Conservation (phyloP, 2,113 vertebrate species). For the Halichoerus grypus region DNA sequence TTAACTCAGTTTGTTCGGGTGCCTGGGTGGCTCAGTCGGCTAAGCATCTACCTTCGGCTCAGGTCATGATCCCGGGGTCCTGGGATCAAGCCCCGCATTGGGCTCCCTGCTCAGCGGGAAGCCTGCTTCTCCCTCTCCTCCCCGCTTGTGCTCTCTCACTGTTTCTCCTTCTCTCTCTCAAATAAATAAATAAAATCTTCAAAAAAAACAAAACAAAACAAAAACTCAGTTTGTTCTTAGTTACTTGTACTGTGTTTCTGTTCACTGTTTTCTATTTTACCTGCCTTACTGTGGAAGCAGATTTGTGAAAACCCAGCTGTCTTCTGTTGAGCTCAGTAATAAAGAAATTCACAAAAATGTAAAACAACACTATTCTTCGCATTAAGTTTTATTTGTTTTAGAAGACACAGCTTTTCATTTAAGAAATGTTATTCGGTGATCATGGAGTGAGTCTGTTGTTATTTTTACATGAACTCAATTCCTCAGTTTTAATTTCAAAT, state of each 20-base stretch:
- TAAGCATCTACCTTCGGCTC: no score
- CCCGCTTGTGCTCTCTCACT: no score
- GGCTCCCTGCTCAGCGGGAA: no score
- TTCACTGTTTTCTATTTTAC: not conserved
- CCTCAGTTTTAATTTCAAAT: slow-evolving; percentile 27
- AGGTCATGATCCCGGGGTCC: no score
- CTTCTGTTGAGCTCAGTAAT: not conserved
- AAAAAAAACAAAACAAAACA: no score
- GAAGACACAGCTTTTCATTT: not conserved
- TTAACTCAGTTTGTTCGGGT: not conserved
- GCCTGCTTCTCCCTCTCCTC: no score
- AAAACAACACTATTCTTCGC: not conserved
- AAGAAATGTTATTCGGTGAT: not conserved
- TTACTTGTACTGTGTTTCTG: not conserved
- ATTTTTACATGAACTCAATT: not conserved
- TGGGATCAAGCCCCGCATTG: no score
- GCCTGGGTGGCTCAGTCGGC: no score
- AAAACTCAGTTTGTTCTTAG: not conserved
- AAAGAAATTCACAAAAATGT: not conserved
- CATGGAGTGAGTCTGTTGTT: not conserved
- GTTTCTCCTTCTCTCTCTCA: no score
- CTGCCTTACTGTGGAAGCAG: not conserved
- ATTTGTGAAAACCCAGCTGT: not conserved
- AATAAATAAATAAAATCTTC: no score
- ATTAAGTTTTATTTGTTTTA: slow-evolving; percentile 13